Percentiles rank a stretch among this genome's conserved stretches.
These are phyloP conservation scores for Chorisops tibialis DNA, from an alignment of 2,888 invertebrate species.

Conservation along the genomic window DNA sequence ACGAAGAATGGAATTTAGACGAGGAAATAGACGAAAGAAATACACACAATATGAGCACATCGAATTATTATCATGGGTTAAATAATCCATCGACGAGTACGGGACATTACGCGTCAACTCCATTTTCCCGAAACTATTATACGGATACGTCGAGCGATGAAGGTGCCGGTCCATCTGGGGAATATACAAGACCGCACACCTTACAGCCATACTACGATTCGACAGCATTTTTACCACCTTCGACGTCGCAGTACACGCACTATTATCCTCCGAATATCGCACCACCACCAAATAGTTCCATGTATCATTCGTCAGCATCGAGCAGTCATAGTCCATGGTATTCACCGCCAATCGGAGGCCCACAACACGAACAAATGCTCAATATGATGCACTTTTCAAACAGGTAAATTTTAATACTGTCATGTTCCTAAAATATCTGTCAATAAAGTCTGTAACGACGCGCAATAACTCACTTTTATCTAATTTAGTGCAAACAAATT, in stretches of 20 bases:
- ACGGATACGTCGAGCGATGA: conserved; percentile 22
- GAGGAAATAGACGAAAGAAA: conserved; percentile 25
- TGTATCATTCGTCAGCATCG: background rate
- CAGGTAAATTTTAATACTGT: conserved; percentile 40
- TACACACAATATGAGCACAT: conserved; percentile 21
- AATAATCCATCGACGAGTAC: conserved; percentile 1
- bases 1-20: conserved; percentile 31
- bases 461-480: no score
- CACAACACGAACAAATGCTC: conserved; percentile 44
- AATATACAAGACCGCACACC: background rate
- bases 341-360: conserved; percentile 27
- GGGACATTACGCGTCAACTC: conserved; percentile 2
- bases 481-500: no score
- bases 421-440: no score
- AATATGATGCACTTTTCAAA: conserved; percentile 50
- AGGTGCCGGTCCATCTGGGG: background rate
- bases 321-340: conserved; percentile 10
- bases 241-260: conserved; percentile 14
- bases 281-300: background rate
- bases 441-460: no score
- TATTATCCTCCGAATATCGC: conserved; percentile 12
- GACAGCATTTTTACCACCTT: conserved; percentile 14
- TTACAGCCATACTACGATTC: conserved; percentile 21
- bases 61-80: conserved; percentile 29
- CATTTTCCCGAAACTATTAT: conserved; percentile 14